Percentiles rank a stretch among this genome's conserved stretches.
These are phyloP conservation scores for Eumacrocentrus americanus DNA, from an alignment of 2,888 invertebrate genomes.

Conservation along the genomic window DNA sequence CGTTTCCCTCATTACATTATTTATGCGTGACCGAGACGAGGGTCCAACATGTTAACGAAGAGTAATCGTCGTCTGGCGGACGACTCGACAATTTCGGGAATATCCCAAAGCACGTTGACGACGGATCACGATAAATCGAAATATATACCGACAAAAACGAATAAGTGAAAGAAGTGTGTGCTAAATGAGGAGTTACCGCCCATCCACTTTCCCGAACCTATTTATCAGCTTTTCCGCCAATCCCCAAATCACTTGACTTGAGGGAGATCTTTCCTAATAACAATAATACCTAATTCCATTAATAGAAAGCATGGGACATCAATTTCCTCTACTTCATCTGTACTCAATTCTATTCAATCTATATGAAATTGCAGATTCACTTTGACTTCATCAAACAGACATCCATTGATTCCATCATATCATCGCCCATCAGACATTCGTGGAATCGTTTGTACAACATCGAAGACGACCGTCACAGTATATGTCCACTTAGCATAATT, in stretches of 20 bases:
- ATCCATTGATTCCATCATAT: background rate
- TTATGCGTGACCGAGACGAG: conserved; percentile 25
- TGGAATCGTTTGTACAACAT: background rate
- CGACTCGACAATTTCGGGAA: background rate
- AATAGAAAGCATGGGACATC: no score
- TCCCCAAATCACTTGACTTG: conserved; percentile 10
- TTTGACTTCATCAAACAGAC: background rate
- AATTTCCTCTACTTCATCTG: no score
- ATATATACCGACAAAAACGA: conserved; percentile 2
- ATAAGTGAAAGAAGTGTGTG: background rate
- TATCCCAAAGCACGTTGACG: conserved; percentile 1
- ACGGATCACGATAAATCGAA: conserved; percentile 22
- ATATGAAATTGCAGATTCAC: no score
- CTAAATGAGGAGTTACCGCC: conserved; percentile 22
- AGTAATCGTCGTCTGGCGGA: conserved; percentile 29
- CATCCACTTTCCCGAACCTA: conserved; percentile 8
- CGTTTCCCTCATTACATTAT: conserved; percentile 26
- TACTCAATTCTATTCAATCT: no score
- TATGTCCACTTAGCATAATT: conserved; percentile 12
- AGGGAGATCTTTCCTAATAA: background rate
- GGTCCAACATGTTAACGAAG: conserved; percentile 25
- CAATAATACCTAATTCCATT: no score
- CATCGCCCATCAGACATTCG: background rate
- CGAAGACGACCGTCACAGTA: conserved; percentile 7
- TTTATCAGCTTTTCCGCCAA: conserved; percentile 7